Evolutionary conservation across 2,888 invertebrate genomes (phyloP), one percentile per base, ranked within the genome.

Genomic region (Platerodrilus igneus): DNA sequence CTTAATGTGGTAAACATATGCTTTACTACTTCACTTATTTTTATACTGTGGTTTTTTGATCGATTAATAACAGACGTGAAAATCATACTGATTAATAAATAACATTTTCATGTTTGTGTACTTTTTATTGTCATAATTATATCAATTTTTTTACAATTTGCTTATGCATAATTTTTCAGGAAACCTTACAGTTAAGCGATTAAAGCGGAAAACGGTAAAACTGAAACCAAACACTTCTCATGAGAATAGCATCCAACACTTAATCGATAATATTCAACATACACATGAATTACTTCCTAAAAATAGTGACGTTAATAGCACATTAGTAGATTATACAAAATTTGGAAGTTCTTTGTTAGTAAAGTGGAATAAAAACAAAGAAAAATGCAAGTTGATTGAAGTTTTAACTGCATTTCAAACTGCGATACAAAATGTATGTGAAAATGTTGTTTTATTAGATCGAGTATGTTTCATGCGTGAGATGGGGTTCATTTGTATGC

Each of bases 361-460:
- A 48, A 63, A 60, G 52, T 68, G 67, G 66, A 41, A 48, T 4
- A 43, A 50, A 25, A 48, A 63, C 40, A 56, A 44, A 52, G 57
- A 37, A 48, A 58, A 62, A 38, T 71, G 47, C 57, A 63, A 22
- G 59, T 63, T 59, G 58, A 62, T 58, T 50, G 73, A 56, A 66
- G 68, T 63, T 43, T 69, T 65, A 44, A 67, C 70, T 14, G 65
- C 71, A 7, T 60, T 77, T 44, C 78, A 78, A 64, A 65, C 62
- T 11, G 56, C 63, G 33, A 64, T 64, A 46, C 72, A 84, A 75
- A 70, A 63, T 48, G 57, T 76, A 28, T 76, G 75, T 50, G 77
- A 78, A 60, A 74, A 75, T 57, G 39, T 78, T 16, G 64, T 77
- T 7, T 60, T 76, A 2, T 59, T 72, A 35, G 78, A 78, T 58